Base-by-base conservation (phyloP, 2,888 invertebrate genomes). In the Megastigmus dorsalis region DNA sequence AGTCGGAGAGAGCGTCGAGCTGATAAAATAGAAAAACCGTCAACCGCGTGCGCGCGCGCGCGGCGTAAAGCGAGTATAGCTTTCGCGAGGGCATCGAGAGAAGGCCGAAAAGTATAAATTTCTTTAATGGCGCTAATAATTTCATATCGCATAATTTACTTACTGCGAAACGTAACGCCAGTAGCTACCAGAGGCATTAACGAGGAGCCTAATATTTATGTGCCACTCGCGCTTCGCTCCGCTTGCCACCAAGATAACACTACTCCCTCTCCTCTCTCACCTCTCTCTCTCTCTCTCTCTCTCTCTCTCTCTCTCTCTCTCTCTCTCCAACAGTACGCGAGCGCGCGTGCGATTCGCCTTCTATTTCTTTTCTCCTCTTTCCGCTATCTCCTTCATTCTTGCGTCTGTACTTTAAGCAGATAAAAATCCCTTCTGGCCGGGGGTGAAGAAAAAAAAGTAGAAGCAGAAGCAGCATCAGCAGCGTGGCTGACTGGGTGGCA, bases 131-230 rank as follows among this genome's bases (percentile, higher is more conserved):
- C 83, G 85, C 87, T 88, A 88, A 88, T 88, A 87, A 88, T 88
- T 88, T 87, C 88, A 88, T 88, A 88, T 88, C 88, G 88, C 86
- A 83, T 88, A 88, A 88, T 88, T 88, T 88, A 88, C 87, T 88
- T 88, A 88, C 88, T 88, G 87, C 86, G 88, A 87, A 88, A 88
- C 87, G 88, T 87, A 88, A 88, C 87, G 87, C 88, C 85, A 85
- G 87, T 87, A 88, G 88, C 86, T 86, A 85, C 84, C 84, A 83
- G 83, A 84, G 82, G 88, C 88, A 88, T 88, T 88, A 88, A 88
- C 88, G 88, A 87, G 87, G 85, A 87, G 86, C 84, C 88, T 86
- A 86, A 88, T 88, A 88, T 88, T 88, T 88, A 88, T 88, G 88
- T 86, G 84, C 82, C 83, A 84, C 84, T 85, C 85, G 85, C 83